Percentiles rank a stretch among this genome's conserved stretches.
These are phyloP conservation scores for Dastarcus helophoroides DNA, from an alignment of 2,888 invertebrate genomes.

Conservation along the genomic window DNA sequence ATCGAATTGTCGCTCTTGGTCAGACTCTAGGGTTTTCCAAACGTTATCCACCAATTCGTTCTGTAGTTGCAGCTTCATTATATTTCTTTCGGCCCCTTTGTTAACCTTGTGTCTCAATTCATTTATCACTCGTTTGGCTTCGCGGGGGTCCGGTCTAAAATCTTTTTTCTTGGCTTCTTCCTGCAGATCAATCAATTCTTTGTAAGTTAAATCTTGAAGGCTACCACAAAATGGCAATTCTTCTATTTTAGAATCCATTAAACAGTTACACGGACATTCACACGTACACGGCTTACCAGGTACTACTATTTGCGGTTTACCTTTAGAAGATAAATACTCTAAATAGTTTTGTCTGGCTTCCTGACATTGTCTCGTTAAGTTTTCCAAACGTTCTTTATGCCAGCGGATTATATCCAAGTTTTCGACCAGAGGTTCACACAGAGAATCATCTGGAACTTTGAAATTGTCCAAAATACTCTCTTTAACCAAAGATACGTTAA, in stretches of 20 bases:
- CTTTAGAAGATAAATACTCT: constrained; percentile 12
- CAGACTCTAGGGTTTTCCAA: constrained; percentile 37
- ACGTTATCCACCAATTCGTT: constrained; percentile 39
- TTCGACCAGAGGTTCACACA: constrained; percentile 38
- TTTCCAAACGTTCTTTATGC: constrained; percentile 37
- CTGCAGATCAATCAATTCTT: constrained; percentile 23
- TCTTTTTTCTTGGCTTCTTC: constrained; percentile 15
- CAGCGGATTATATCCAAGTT: constrained; percentile 45
- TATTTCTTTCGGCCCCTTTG: constrained; percentile 36
- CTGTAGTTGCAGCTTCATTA: constrained; percentile 41
- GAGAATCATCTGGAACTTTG: constrained; percentile 23
- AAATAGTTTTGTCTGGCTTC: constrained; percentile 26
- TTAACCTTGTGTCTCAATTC: constrained; percentile 39
- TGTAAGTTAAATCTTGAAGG: constrained; percentile 16
- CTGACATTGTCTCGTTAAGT: constrained; percentile 31
- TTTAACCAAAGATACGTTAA: constrained; percentile 27
- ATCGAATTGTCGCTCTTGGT: constrained; percentile 43
- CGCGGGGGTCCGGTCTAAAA: constrained; percentile 19
- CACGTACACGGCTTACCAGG: constrained; percentile 5
- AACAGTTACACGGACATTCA: constrained; percentile 1
- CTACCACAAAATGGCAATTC: constrained; percentile 8
- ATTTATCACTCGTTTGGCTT: constrained; percentile 39
- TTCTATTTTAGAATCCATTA: neutral
- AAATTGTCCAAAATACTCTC: constrained; percentile 12
- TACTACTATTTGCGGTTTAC: constrained; percentile 2